Evolutionary conservation across 2,888 invertebrate species (phyloP), one percentile per base, ranked within the genome.

Genomic region (Salpingus planirostris): DNA sequence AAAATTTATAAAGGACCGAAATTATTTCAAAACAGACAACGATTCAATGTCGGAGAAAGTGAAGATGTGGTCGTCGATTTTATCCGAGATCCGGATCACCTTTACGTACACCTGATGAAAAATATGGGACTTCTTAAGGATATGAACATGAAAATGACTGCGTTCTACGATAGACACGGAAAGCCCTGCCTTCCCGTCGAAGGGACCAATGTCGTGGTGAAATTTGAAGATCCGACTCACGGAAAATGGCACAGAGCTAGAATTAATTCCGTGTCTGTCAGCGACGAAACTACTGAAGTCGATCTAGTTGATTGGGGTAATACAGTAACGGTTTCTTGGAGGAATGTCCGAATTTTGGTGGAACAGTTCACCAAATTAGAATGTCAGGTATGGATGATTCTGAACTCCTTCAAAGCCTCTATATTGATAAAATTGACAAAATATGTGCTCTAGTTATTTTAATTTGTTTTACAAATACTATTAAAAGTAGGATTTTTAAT

Each of bases 231-330:
- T 1, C 60, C 64, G 26, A 46, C 57, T 21, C 34, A 49, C 8
- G 64, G 60, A 40, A 45, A 53, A 24, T 82, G 81, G 78, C 74
- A 73, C 48, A 68, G 82, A 31, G 81, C 70, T 2, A 49, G 67
- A 7, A 69, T 85, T 13, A 47, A 50, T 2, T 68, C 60, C 21
- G 53, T 72, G 3, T 62, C 66, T 2, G 36, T 46, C 2, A 64
- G 64, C 1, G 47, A 59, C 6, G 61, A 64, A 47, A 65, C 52
- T 55, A 74, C 77, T 13, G 63, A 68, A 25, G 71, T 82, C 14
- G 61, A 64, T 42, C 70, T 76, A 38, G 73, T 81, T 1, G 87
- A 87, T 65, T 65, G 62, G 49, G 86, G 86, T 21, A 62, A 61
- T 30, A 53, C 46, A 7, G 62, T 69, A 31, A 57, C 59, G 1